Percentiles rank a stretch among this genome's conserved stretches.
Conservation (phyloP, 2,888 invertebrate genomes). For the Andrena camellia region DNA sequence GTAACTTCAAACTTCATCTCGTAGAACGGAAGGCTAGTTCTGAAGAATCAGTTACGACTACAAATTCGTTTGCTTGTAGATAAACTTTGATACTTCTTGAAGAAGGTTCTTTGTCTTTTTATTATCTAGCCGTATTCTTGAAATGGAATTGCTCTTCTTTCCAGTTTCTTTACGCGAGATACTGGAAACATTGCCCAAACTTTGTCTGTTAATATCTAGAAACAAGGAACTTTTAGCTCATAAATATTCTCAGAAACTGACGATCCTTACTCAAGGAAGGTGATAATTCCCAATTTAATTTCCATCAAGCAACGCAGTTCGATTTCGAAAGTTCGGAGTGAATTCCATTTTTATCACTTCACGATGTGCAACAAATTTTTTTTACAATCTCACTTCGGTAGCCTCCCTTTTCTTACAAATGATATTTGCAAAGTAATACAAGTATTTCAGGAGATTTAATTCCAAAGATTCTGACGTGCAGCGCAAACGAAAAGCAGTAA, state of each 20-base stretch:
- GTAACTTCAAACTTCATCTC: constrained; percentile 20
- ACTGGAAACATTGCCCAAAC: background rate
- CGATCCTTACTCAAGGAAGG: too few species aligned
- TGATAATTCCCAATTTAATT: too few species aligned
- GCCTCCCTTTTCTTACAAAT: too few species aligned
- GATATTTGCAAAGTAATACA: background rate
- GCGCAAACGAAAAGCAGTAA: background rate
- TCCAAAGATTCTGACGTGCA: background rate
- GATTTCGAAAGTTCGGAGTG: too few species aligned
- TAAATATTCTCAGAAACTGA: too few species aligned
- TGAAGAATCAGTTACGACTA: constrained; percentile 25
- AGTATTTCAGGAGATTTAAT: background rate
- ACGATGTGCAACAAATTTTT: too few species aligned
- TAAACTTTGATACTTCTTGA: constrained; percentile 12
- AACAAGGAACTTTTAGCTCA: background rate
- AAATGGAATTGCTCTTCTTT: constrained; percentile 1
- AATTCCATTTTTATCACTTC: too few species aligned
- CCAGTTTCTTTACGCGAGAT: background rate
- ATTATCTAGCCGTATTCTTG: background rate
- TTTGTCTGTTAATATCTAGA: too few species aligned
- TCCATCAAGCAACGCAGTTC: too few species aligned
- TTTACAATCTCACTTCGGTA: too few species aligned
- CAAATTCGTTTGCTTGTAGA: constrained; percentile 19
- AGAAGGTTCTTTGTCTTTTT: background rate
- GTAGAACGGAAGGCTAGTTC: constrained; percentile 20